These are phyloP conservation scores for Tympanoctomys barrerae DNA, from an alignment of 2,797 vertebrate genomes.

Conservation along the genomic window DNA sequence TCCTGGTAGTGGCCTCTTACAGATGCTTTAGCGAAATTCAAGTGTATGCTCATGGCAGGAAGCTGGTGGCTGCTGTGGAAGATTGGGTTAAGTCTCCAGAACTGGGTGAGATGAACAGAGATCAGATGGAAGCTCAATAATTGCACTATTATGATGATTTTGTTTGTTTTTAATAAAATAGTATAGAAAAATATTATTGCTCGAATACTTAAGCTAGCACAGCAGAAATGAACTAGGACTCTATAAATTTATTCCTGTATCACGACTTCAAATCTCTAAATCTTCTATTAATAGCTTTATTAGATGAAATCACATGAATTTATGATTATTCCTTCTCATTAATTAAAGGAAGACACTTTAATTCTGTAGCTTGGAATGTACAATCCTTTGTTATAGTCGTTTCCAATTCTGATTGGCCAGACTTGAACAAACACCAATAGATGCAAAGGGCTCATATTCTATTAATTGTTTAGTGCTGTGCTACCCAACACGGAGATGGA, in stretches of 20 bases:
- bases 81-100: not conserved
- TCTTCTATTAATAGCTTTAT: not conserved
- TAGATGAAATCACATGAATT: not conserved
- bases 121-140: not conserved
- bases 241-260: not conserved
- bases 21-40: not conserved
- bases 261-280: not conserved
- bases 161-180: not conserved
- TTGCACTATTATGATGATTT: not conserved
- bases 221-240: not conserved
- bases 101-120: not conserved
- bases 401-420: not conserved
- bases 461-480: too few relatives aligned
- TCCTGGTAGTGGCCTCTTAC: not conserved
- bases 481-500: not conserved
- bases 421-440: not conserved
- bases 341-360: not conserved
- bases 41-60: not conserved
- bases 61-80: not conserved
- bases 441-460: not conserved
- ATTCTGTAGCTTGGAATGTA: not conserved
- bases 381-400: not conserved
- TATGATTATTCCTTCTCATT: not conserved
- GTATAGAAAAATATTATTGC: not conserved
- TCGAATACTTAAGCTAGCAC: not conserved